Base-by-base conservation (phyloP, 1,140 invertebrate genomes). In the Drosophila pseudoananassae region DNA sequence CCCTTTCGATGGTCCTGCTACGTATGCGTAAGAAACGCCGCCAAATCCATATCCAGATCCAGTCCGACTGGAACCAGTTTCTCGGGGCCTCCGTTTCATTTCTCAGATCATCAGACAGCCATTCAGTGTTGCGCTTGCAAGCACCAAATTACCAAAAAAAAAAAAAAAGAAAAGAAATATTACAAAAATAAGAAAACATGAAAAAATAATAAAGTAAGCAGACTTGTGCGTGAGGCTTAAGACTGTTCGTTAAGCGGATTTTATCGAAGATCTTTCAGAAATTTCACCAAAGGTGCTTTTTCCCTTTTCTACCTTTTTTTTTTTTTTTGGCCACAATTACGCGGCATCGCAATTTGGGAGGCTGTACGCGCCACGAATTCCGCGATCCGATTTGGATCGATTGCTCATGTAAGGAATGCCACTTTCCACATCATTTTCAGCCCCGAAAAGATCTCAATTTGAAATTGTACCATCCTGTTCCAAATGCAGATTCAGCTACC, bases 201-300 rank as follows among this genome's bases (percentile, higher is more conserved):
- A n/a, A 60, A 69, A 60, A 61, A 55, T 27, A 49, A 59, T 43
- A 43, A 64, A 47, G 58, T 64, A 52, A 56, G 55, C 29, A 60
- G 63, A 65, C 76, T 51, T 51, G 75, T 61, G 58, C 58, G 70
- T 77, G 51, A 68, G 64, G 52, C 38, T 56, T 74, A 79, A 71
- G 72, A 40, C 49, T 27, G 59, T 82, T 63, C 69, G 60, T 82
- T 78, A 82, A 87, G 78, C 78, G 71, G 83, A 83, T 76, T 88
- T 88, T 79, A 83, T 78, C 84, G 60, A 17, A 14, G 51, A 50
- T 49, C 63, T 56, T 7, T 7, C 31, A 15, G 43, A 73, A 69
- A 88, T 88, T 87, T 87, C 78, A 59, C 64, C 78, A 40, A 27
- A 40, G 59, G 31, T 47, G 43, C 65, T 25, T 52, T 63, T 61